These are phyloP conservation scores for Gephyroberyx darwinii DNA, from an alignment of 2,797 vertebrate genomes.

Conservation along the genomic window DNA sequence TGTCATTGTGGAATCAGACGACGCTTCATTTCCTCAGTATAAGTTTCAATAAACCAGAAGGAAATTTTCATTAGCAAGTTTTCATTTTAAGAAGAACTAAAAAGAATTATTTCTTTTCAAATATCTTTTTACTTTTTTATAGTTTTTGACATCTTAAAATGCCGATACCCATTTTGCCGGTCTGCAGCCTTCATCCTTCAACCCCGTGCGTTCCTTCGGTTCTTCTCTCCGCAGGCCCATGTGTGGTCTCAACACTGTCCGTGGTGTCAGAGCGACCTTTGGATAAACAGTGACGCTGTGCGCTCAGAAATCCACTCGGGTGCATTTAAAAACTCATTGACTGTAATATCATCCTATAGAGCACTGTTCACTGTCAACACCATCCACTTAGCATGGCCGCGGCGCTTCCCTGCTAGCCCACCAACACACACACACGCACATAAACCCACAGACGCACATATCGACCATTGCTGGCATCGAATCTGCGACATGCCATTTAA, in stretches of 20 bases:
- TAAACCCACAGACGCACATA: slow-evolving; percentile 35
- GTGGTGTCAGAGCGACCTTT: slow-evolving; percentile 20
- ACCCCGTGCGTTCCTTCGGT: not conserved
- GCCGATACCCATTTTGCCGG: too few relatives aligned
- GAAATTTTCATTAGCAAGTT: too few relatives aligned
- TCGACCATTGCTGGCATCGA: slow-evolving; percentile 57
- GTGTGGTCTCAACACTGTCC: not conserved
- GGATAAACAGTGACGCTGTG: slow-evolving; percentile 35
- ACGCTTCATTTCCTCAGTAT: too few relatives aligned
- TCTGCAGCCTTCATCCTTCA: not conserved
- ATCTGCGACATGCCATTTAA: slow-evolving; percentile 56
- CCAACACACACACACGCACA: not conserved
- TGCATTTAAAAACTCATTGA: slow-evolving; percentile 71
- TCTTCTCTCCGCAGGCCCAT: not conserved
- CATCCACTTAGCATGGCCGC: slow-evolving; percentile 66
- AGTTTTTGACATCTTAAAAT: too few relatives aligned
- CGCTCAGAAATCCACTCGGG: slow-evolving; percentile 57
- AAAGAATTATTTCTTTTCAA: too few relatives aligned
- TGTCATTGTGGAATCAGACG: too few relatives aligned
- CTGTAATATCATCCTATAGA: slow-evolving; percentile 67
- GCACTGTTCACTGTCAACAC: slow-evolving; percentile 70
- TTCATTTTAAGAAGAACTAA: too few relatives aligned
- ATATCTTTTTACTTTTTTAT: too few relatives aligned
- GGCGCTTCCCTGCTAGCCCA: slow-evolving; percentile 16
- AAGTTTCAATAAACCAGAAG: too few relatives aligned